phyloP scores from a whole-genome alignment of 2,797 vertebrate genomes.

The Halcyon smyrnensis region DNA sequence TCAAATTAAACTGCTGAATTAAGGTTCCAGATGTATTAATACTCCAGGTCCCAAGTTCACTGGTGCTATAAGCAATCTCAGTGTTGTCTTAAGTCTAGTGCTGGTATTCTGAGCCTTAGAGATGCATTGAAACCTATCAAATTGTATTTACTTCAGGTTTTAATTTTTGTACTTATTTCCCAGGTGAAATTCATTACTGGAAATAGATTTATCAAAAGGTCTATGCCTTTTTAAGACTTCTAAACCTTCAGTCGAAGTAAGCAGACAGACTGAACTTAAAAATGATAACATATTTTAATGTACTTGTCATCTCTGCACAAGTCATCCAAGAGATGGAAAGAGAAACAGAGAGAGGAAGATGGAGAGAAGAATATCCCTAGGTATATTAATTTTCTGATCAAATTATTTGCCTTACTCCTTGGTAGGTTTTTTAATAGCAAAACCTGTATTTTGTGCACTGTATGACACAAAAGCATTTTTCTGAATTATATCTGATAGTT shows the following conservation, averaged over 20 bases:
- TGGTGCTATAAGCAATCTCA: not conserved
- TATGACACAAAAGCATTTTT: not conserved
- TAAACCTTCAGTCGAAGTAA: not conserved
- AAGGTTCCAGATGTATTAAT: not conserved
- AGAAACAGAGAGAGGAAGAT: not conserved
- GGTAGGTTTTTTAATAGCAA: not conserved
- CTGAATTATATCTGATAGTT: constrained; percentile 20
- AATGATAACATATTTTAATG: not conserved
- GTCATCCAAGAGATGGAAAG: not conserved
- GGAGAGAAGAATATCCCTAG: not conserved
- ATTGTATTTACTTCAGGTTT: not conserved
- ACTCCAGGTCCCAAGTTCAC: not conserved
- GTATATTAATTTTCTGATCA: not conserved
- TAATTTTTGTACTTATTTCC: not conserved
- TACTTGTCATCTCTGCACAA: not conserved
- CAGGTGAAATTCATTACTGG: not conserved
- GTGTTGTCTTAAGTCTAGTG: fast-evolving
- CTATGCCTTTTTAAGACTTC: not conserved
- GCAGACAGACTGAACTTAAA: not conserved
- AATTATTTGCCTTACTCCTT: not conserved
- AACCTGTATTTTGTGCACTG: not conserved
- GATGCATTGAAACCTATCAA: not conserved
- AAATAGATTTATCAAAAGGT: not conserved
- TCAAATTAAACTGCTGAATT: not conserved
- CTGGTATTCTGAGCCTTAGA: not conserved